Conservation (phyloP, 2,888 invertebrate genomes). For the Epiblema foenella region DNA sequence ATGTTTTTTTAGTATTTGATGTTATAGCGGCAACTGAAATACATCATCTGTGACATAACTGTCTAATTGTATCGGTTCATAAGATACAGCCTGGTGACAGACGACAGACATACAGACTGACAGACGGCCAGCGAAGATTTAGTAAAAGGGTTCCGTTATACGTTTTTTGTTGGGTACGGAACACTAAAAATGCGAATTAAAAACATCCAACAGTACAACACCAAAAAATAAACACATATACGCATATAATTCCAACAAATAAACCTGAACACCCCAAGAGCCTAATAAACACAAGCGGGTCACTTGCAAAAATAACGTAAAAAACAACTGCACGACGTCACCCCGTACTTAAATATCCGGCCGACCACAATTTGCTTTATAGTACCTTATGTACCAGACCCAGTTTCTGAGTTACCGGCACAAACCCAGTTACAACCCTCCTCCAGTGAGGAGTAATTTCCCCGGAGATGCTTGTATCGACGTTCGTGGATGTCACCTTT, state of each 20-base stretch:
- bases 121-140: no score
- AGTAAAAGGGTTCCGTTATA: no score
- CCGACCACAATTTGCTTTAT: slow-evolving; percentile 60
- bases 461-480: slow-evolving; percentile 67
- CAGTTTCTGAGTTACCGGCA: slow-evolving; percentile 52
- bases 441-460: slow-evolving; percentile 65
- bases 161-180: no score
- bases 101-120: no score
- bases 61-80: no score
- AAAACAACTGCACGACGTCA: slow-evolving; percentile 16
- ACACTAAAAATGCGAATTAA: no score
- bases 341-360: slow-evolving; percentile 38
- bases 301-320: slow-evolving; percentile 24
- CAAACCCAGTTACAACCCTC: slow-evolving; percentile 56
- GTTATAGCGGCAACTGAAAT: no score
- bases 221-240: neutral
- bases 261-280: slow-evolving; percentile 49
- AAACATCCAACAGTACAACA: neutral
- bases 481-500: slow-evolving; percentile 49
- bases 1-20: no score
- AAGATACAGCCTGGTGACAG: no score
- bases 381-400: slow-evolving; percentile 57
- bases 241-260: slow-evolving; percentile 36
- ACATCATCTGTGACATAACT: no score
- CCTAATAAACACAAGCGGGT: slow-evolving; percentile 43